Evolutionary conservation across 2,888 invertebrate species (phyloP), one percentile per base, ranked within the genome.

Genomic region (Epistrophella euchroma): DNA sequence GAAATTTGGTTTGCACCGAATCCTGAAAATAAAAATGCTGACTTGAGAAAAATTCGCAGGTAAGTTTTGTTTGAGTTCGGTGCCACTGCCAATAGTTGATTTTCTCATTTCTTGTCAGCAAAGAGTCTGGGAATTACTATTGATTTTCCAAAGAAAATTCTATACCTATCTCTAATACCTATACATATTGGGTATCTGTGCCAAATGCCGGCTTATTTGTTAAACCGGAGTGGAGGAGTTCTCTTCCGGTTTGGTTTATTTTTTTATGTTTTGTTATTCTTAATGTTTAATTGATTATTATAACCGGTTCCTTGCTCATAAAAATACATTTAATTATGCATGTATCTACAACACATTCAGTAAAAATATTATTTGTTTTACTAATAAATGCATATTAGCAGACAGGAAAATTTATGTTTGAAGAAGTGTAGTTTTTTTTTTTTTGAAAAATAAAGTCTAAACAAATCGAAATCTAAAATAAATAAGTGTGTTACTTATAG

Each of bases 1-100:
- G 99, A 99, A 94, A 96, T 99, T 90, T 99, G 99, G 99, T 99
- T 99, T 93, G 96, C 96, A 81, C 81, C 81, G 2, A 86, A 86
- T 71, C 58, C 86, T 11, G 58, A 82, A 19, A 78, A 82, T 32
- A 87, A 78, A 32, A 87, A 82, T 66, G 87, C 87, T 25, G 87
- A 87, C 47, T 62, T 87, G n/a, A 78, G 87, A 17, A 87, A 87
- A 72, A 87, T 87, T 35, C 82, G 68, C n/a, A 82, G 87, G 87
- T 87, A 22, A 76, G 76, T 85, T 25, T 22, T 22, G 22, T 0
- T 2, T 50, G 28, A 13, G 15, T 2, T 2, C 25, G 50, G 7
- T 50, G 2, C 13, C 6, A 2, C 6, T 50, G 2, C 13, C 6
- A 2, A 25, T 50, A 28, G 37, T 35, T 35, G 0, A 17, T 28